These are phyloP conservation scores for Heliconius sara DNA, from an alignment of 2,888 invertebrate genomes.

Conservation along the genomic window DNA sequence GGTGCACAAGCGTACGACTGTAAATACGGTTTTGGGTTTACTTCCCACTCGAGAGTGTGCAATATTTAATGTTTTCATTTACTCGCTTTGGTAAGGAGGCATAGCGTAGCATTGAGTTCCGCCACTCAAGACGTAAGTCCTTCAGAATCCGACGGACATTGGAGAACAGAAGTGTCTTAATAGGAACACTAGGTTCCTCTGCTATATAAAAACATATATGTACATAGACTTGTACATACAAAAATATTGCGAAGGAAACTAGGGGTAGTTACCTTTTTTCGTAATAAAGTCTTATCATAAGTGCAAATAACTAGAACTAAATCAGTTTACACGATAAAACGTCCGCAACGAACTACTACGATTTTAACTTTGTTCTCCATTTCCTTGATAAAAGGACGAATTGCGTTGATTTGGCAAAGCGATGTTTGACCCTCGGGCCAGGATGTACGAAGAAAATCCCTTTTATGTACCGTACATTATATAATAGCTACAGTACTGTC, in stretches of 20 bases:
- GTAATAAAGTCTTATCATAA: constrained; percentile 8
- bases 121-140: no score
- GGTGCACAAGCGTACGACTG: no score
- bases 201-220: no score
- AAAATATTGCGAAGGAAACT: neutral
- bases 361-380: constrained; percentile 12
- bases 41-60: no score
- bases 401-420: constrained; percentile 36
- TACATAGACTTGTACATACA: neutral
- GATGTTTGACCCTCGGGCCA: constrained; percentile 41
- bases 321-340: constrained; percentile 10
- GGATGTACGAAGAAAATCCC: constrained; percentile 33
- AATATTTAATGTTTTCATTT: no score
- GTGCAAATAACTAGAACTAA: constrained; percentile 9
- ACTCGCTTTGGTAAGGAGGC: no score
- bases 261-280: neutral
- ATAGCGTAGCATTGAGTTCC: no score
- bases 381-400: constrained; percentile 32
- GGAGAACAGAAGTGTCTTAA: no score
- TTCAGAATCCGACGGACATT: no score
- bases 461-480: constrained; percentile 22
- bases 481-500: neutral
- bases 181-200: no score
- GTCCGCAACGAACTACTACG: constrained; percentile 1
- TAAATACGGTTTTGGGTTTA: no score